These are phyloP conservation scores for Oncopodura yosiiana DNA, from an alignment of 1,140 invertebrate species.

Conservation along the genomic window DNA sequence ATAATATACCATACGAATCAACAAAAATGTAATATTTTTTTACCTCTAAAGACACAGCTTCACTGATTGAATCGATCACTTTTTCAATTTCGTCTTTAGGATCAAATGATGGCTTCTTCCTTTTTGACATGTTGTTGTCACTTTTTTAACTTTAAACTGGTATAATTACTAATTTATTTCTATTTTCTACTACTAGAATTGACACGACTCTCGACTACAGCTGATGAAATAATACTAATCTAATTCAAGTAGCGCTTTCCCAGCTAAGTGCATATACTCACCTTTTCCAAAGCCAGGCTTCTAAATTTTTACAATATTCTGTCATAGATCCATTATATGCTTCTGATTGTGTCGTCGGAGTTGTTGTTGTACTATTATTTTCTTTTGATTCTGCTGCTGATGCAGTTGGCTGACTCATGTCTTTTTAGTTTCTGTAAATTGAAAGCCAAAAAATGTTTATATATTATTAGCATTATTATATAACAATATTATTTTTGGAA, in stretches of 20 bases:
- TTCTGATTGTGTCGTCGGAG: neutral
- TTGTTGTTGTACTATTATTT: neutral
- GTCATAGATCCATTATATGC: slow-evolving; percentile 15
- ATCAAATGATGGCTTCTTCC: too few species aligned
- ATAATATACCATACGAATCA: too few species aligned
- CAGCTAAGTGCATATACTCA: neutral
- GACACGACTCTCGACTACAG: too few species aligned
- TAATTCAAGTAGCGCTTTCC: neutral
- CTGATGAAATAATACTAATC: too few species aligned
- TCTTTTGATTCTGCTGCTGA: neutral
- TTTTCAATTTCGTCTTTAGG: too few species aligned
- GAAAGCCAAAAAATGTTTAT: neutral
- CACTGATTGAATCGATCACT: too few species aligned
- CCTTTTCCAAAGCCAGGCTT: slow-evolving; percentile 27
- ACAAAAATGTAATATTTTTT: too few species aligned
- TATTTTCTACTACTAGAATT: too few species aligned
- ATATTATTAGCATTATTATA: neutral
- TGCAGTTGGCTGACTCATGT: neutral
- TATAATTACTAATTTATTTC: too few species aligned
- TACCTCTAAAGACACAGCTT: too few species aligned
- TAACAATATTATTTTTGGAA: neutral
- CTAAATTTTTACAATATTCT: slow-evolving; percentile 32
- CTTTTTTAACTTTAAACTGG: too few species aligned
- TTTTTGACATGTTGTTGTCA: too few species aligned
- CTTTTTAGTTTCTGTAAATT: slow-evolving; percentile 3